Evolutionary conservation across 2,797 vertebrate genomes (phyloP), one percentile per base, ranked within the genome.

Genomic region (Scleropages formosus): DNA sequence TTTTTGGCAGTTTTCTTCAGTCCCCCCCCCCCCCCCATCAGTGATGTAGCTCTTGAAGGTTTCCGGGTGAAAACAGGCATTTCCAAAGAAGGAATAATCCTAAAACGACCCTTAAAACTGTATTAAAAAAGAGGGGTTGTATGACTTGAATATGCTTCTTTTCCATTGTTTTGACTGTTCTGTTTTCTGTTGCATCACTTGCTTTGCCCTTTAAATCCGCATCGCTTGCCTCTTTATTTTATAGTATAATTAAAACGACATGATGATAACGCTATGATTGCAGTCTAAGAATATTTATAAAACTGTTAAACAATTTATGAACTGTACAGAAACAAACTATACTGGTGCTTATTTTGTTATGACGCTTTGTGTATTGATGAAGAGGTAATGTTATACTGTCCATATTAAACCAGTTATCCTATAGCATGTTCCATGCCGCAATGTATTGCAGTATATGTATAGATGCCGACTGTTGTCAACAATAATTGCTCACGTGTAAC

Each of bases 401-500:
- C 75, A 69, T 39, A 75, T 72, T 76, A 66, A 67, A 75, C 64
- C 75, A 74, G 60, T 39, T 77, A 75, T 31, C 58, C 67, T 63
- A 56, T 72, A 75, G 74, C 70, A 76, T 76, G 79, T 69, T 20
- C 64, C 60, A 76, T 77, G 64, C 64, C 62, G 31, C 56, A 31
- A 78, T 75, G 74, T 80, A 74, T 77, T 76, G 77, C 75, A 74
- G 75, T 78, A 78, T 73, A 76, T 78, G 74, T 84, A 81, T 84
- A 87, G 80, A 88, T 79, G 80, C 82, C 80, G 80, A 85, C 81
- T 83, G 86, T 83, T 81, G 72, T 82, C 74, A 81, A 75, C 26
- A 76, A 85, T 82, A 84, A 75, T 58, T 80, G 83, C 85, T 87
- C 86, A 64, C 82, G 83, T 89, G 86, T 86, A 85, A 86, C 82